Percentiles rank a stretch among this genome's conserved stretches.
phyloP scores from a whole-genome alignment of 2,888 invertebrate genomes.

The Cistogaster globosa region DNA sequence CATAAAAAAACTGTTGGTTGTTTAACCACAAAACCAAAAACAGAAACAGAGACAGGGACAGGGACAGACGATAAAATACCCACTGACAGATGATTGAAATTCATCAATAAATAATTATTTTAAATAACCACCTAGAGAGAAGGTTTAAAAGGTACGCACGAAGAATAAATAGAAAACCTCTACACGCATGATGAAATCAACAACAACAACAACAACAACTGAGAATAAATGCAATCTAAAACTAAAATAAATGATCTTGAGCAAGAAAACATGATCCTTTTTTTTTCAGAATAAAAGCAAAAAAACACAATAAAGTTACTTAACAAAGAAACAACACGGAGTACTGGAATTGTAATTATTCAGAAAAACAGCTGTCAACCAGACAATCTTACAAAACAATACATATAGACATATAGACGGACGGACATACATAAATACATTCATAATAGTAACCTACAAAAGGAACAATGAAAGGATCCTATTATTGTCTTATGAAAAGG shows the following conservation, averaged over 20 bases:
- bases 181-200: slow-evolving; percentile 37
- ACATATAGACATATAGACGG: slow-evolving; percentile 18
- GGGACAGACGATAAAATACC: slow-evolving; percentile 12
- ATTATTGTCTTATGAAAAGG: slow-evolving; percentile 16
- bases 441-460: slow-evolving; percentile 1
- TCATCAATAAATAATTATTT: slow-evolving; percentile 68
- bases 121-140: slow-evolving; percentile 58
- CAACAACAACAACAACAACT: not conserved
- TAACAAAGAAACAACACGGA: slow-evolving; percentile 23
- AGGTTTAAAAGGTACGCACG: not conserved
- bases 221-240: not conserved
- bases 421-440: slow-evolving; percentile 6
- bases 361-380: slow-evolving; percentile 68
- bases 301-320: slow-evolving; percentile 13
- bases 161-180: not conserved
- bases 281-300: not conserved
- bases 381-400: slow-evolving; percentile 45
- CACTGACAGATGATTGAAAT: slow-evolving; percentile 68
- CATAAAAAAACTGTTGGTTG: slow-evolving; percentile 20
- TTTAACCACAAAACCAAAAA: slow-evolving; percentile 41
- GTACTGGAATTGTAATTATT: slow-evolving; percentile 61
- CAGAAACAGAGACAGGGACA: not conserved
- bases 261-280: slow-evolving; percentile 48
- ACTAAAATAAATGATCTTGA: slow-evolving; percentile 30
- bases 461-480: slow-evolving; percentile 33